Evolutionary conservation across 2,113 vertebrate species (phyloP).

Genomic region (Erpornis zantholeuca): DNA sequence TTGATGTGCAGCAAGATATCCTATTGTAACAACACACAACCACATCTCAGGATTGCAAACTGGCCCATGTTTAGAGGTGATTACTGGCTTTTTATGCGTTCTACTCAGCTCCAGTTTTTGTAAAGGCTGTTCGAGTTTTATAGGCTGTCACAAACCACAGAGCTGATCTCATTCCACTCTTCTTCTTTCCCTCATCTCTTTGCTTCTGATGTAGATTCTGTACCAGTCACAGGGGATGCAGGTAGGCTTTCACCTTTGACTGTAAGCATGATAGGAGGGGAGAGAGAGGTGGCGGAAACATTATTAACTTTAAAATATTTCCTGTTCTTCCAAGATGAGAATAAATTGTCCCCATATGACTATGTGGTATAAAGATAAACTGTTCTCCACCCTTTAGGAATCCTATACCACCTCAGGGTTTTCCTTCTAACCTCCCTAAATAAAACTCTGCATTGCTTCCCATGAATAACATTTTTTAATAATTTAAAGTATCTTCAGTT

Average conservation of each 20-base stretch:
- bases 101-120: neutral
- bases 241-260: constrained; percentile 57
- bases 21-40: neutral
- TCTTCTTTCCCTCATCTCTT: neutral
- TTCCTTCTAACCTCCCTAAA: neutral
- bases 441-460: neutral
- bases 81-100: neutral
- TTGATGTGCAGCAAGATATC: neutral
- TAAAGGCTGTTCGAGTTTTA: constrained; percentile 28
- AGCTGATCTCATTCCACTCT: constrained; percentile 14
- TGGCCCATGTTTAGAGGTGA: neutral
- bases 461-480: neutral
- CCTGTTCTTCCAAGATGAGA: constrained; percentile 49
- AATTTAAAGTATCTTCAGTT: neutral
- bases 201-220: constrained; percentile 46
- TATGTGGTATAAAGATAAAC: neutral
- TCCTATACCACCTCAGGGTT: neutral
- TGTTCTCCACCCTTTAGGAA: constrained; percentile 7
- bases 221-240: constrained; percentile 1
- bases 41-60: neutral
- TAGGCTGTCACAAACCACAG: constrained; percentile 27
- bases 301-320: constrained; percentile 69
- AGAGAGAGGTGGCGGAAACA: constrained; percentile 38
- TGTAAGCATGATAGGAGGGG: constrained; percentile 22
- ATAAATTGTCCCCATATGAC: constrained; percentile 59